Evolutionary conservation across 2,888 invertebrate species (phyloP).

Genomic region (Caenorhabditis virilis): DNA sequence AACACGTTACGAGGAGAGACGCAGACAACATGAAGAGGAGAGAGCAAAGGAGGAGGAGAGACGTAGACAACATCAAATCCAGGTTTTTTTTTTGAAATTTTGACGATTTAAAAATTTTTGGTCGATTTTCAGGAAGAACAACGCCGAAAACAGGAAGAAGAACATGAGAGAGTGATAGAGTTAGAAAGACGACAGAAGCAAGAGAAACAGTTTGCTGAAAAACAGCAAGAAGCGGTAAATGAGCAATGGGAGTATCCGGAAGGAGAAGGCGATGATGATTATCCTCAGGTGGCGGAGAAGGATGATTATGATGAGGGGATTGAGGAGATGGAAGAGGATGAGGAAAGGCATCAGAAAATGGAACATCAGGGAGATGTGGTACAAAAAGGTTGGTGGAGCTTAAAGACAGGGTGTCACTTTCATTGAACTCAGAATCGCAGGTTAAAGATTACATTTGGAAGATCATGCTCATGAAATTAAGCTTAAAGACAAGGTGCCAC

Average conservation of each 20-base stretch:
- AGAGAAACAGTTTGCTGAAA: background rate
- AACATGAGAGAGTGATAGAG: background rate
- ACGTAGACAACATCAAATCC: constrained; percentile 23
- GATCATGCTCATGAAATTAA: background rate
- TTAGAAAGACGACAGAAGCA: background rate
- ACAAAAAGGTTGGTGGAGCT: too few species aligned
- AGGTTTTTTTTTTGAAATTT: too few species aligned
- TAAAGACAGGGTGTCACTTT: too few species aligned
- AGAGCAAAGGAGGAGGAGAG: constrained; percentile 26
- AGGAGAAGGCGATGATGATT: constrained; percentile 16
- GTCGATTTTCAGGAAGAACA: background rate
- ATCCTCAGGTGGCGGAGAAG: constrained; percentile 23
- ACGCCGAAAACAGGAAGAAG: background rate
- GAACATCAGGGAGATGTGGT: too few species aligned
- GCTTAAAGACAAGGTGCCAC: too few species aligned
- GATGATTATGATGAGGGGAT: constrained; percentile 32
- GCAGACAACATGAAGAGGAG: constrained; percentile 16
- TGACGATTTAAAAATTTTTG: background rate
- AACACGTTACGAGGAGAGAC: constrained; percentile 20
- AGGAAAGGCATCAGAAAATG: too few species aligned
- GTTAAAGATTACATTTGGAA: too few species aligned
- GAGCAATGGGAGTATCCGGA: constrained; percentile 25
- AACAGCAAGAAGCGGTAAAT: background rate
- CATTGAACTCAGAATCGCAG: too few species aligned
- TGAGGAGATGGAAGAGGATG: too few species aligned